phyloP scores from a whole-genome alignment of 2,888 invertebrate genomes.

The Agrotis segetum region DNA sequence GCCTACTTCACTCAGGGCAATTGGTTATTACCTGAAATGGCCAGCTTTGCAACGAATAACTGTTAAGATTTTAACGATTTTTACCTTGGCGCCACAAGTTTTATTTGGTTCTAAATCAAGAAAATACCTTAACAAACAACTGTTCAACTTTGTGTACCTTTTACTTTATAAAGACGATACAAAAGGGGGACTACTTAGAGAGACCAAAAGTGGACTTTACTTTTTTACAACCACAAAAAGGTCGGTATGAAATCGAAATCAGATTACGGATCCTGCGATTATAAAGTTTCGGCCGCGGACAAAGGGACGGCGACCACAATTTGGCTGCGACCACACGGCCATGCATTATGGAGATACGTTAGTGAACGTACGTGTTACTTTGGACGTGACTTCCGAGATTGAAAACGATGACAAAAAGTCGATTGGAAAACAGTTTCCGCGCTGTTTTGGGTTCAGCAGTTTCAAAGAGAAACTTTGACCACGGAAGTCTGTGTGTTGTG shows the following conservation, averaged over 20 bases:
- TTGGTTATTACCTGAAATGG: conserved; percentile 61
- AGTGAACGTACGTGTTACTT: conserved; percentile 71
- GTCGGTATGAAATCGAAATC: conserved; percentile 85
- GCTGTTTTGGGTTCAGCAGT: conserved; percentile 58
- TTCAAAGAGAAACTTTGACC: conserved; percentile 58
- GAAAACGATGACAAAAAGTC: conserved; percentile 64
- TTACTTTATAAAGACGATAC: conserved; percentile 75
- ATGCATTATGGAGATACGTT: conserved; percentile 74
- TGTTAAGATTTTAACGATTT: conserved; percentile 58
- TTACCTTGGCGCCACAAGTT: conserved; percentile 67
- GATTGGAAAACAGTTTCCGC: conserved; percentile 64
- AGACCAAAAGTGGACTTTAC: conserved; percentile 77
- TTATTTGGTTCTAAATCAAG: conserved; percentile 68
- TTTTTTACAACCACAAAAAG: conserved; percentile 86
- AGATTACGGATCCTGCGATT: conserved; percentile 85
- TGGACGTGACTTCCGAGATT: conserved; percentile 80
- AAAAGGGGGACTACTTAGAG: conserved; percentile 76
- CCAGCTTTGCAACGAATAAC: conserved; percentile 40
- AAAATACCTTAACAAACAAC: conserved; percentile 73
- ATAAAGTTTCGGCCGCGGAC: conserved; percentile 81
- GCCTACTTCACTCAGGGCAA: conserved; percentile 42
- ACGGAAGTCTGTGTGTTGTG: conserved; percentile 31
- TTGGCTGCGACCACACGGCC: conserved; percentile 77
- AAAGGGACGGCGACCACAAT: conserved; percentile 77
- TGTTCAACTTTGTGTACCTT: conserved; percentile 74